Evolutionary conservation across 2,797 vertebrate species (phyloP), one percentile per base, ranked within the genome.

Genomic region (Notoglanidium macrostoma): DNA sequence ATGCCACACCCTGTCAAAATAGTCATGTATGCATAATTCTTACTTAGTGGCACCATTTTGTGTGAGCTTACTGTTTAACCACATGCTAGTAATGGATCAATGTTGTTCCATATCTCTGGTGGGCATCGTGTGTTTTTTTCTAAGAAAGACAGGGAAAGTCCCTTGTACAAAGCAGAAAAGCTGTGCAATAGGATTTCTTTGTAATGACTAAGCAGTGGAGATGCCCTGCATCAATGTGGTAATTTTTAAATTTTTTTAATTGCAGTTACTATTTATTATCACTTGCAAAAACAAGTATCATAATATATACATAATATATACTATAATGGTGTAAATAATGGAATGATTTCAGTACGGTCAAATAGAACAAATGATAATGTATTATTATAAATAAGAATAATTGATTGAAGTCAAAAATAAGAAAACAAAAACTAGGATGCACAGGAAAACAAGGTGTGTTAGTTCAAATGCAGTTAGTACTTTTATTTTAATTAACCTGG

Each of bases 71-170:
- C 72, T 49, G 44, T 63, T 80, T 74, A 68, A 87, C 72, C 80
- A 46, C 79, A 51, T 40, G 9, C 55, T 87, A 70, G 46, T 46
- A 87, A 83, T 87, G 59, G 70, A 87, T 83, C 12, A 77, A 2
- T 10, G 15, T 3, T 17, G 35, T 29, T 83, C 46, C 59, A 67
- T 87, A 87, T 87, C 80, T 87, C 55, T 73, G 26, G 44, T 82
- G 44, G 32, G 21, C 14, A 87, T 82, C 80, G 3, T 72, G 23
- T 10, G 49, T n/a, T 81, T 73, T 86, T 74, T 70, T 46, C 70
- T 81, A 29, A 86, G 86, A 83, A 67, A 54, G 86, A 76, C 46
- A 83, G 80, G 86, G 86, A 77, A 87, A 87, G 32, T 81, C 80
- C 86, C 72, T 70, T 63, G n/a, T 65, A 32, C 23, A 23, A 46